Conservation (phyloP, 2,113 vertebrate genomes). For the Gavialis gangeticus region DNA sequence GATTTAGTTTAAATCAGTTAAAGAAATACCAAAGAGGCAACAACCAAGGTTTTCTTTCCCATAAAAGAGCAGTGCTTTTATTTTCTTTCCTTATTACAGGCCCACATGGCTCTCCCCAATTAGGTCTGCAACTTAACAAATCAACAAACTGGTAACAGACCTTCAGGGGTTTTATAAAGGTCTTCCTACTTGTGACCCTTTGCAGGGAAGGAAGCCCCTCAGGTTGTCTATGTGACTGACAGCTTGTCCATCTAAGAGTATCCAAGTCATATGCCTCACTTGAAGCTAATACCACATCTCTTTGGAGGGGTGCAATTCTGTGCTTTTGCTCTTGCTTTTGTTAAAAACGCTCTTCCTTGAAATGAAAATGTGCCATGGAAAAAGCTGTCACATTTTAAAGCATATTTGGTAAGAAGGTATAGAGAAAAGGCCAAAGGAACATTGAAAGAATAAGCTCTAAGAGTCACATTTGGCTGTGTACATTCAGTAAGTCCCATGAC, state of each 20-base stretch:
- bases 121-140: background rate
- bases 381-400: background rate
- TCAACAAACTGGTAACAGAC: background rate
- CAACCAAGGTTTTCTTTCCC: background rate
- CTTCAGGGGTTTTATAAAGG: background rate
- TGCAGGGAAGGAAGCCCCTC: background rate
- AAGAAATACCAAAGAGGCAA: no score
- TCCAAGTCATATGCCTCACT: no score
- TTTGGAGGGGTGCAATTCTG: no score
- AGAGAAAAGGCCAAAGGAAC: background rate
- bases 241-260: no score
- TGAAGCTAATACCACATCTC: background rate
- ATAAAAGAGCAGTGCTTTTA: background rate
- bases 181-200: background rate
- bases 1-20: background rate
- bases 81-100: background rate
- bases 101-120: background rate
- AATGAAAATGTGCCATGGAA: fast-evolving
- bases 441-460: background rate
- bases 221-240: no score
- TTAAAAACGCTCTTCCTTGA: background rate
- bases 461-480: background rate
- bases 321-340: background rate
- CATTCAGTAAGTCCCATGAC: background rate
- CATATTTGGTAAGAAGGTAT: background rate